A percentile compares a stretch with the other conserved stretches of the same genome.
Evolutionary conservation across 2,797 vertebrate species (phyloP).

Genomic region (Smutsia temminckii): DNA sequence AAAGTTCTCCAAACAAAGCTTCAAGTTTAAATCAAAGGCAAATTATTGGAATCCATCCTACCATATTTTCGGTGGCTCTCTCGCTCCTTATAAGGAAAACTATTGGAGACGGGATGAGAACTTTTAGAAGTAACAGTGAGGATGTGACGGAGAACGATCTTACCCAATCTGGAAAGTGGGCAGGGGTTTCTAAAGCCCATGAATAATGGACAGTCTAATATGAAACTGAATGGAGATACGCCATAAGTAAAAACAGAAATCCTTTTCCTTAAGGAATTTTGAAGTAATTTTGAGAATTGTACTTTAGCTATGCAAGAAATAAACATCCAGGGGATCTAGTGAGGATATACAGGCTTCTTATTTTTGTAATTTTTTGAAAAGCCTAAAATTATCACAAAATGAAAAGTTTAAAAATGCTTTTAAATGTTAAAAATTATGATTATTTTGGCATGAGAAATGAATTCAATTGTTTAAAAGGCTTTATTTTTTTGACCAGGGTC

Average conservation of each 20-base stretch:
- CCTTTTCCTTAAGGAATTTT: neutral
- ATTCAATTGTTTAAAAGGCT: neutral
- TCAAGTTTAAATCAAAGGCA: constrained; percentile 28
- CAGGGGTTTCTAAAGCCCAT: constrained; percentile 12
- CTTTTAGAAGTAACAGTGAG: neutral
- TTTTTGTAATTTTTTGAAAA: neutral
- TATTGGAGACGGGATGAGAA: neutral
- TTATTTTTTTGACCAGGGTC: neutral
- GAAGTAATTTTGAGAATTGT: constrained; percentile 32
- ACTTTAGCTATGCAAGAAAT: neutral
- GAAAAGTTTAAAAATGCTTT: neutral
- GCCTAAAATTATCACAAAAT: constrained; percentile 50
- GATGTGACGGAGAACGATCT: neutral
- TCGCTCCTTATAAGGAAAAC: neutral
- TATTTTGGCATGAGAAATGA: constrained; percentile 18
- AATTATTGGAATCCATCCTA: neutral
- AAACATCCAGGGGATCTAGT: neutral
- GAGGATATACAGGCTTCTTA: neutral
- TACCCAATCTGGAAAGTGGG: neutral
- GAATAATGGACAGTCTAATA: neutral
- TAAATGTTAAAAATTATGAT: neutral
- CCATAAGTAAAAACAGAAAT: neutral
- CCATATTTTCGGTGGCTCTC: neutral
- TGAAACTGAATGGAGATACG: neutral
- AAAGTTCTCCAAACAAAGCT: constrained; percentile 40